Base-by-base conservation (phyloP, 2,888 invertebrate genomes). In the Cantharis rufa region DNA sequence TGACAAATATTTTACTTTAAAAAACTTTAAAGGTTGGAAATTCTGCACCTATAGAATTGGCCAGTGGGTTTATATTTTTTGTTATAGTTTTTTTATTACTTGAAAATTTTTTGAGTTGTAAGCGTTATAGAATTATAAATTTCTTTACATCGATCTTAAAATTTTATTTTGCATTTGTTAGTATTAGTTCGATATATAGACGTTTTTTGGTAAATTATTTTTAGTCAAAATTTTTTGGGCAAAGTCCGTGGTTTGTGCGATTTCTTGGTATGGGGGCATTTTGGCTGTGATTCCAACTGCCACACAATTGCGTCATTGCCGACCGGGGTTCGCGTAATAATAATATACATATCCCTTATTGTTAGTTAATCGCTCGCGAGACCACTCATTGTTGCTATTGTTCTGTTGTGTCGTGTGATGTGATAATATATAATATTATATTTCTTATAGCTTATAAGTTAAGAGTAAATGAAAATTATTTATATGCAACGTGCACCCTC, bases 281-380 rank as follows among this genome's bases (percentile, higher is more conserved):
- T 86, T 84, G 88, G 88, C 88, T 88, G 88, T 88, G 88, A 88
- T 87, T 84, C 85, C 85, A 87, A 87, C 87, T 87, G 87, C 87
- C 88, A 87, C 84, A 85, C 80, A 82, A 81, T 66, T 83, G 83
- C 83, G 81, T 78, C 80, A 79, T 79, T 80, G 83, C 81, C 82
- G 80, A 82, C 81, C 83, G 82, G 77, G 79, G 78, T 76, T 68
- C 73, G 73, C 74, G 64, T 66, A 66, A 88, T 88, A 88, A 88
- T 85, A 83, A 88, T 86, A 88, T 89, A 89, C 88, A 89, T 89
- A 89, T 89, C 88, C 88, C 87, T 87, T 88, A 88, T 89, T 89
- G 88, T 89, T 88, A 88, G 87, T 88, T 88, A 79, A 82, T 79
- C 80, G 77, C 69, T 73, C 73, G 78, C 76, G 78, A 74, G 82